Evolutionary conservation across 2,888 invertebrate genomes (phyloP), one percentile per base, ranked within the genome.

Genomic region (Scrobipalpa costella): DNA sequence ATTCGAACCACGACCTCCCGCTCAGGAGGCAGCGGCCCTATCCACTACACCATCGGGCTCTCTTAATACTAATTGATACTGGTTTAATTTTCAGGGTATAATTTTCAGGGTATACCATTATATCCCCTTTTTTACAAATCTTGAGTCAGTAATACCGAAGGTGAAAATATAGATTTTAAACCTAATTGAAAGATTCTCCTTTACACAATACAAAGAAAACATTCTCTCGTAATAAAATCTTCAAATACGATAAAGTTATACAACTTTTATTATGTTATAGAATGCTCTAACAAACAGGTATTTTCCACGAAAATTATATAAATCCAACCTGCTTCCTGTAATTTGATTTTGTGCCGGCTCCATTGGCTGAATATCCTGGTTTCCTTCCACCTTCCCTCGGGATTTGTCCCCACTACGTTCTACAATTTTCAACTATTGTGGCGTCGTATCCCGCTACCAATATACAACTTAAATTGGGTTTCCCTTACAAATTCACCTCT

Each of bases 341-440:
- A 61, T 57, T 61, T 34, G 36, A 60, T 60, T 61, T 55, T 64
- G 19, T 36, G 62, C 66, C 66, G 34, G 17, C 7, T 55, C 55
- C 17, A 55, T 55, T 27, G 33, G 62, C 64, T 67, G 55, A 70
- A 71, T 65, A 67, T 64, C 64, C 38, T 36, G 11, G 55, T 49
- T 33, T 34, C 55, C 33, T 0, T 27, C 63, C 64, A 71, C 71
- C 73, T 73, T 73, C 77, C 71, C 74, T 21, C 61, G 73, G 73
- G 75, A 72, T 72, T 75, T 75, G 75, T 67, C 72, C 70, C 65
- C 69, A 79, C 79, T 80, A 83, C 76, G 68, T 73, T 71, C 72
- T 74, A 80, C 83, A 81, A 83, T 85, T 83, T 79, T 75, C 81
- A 71, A 75, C 81, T 76, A 84, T 81, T 80, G 80, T 78, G 68